These are phyloP conservation scores for Typhlomys cinereus DNA, from an alignment of 2,113 vertebrate species.

Conservation along the genomic window DNA sequence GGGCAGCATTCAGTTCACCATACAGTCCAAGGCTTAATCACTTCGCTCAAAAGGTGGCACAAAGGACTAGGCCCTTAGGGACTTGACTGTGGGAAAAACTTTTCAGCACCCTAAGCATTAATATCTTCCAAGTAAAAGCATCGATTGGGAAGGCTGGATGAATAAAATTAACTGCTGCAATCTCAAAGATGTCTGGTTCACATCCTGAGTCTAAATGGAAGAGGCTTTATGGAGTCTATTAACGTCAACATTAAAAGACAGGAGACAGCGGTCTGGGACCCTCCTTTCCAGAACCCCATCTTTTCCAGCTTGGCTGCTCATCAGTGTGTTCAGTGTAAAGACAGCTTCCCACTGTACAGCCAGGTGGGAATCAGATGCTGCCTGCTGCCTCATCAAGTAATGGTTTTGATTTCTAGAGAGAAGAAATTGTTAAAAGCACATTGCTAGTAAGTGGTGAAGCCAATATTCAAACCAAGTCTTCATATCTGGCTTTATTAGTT, in stretches of 20 bases:
- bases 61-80: background rate
- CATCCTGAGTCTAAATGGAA: slow-evolving; percentile 38
- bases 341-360: background rate
- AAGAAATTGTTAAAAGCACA: background rate
- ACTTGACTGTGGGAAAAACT: background rate
- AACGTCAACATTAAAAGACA: slow-evolving; percentile 34
- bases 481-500: background rate
- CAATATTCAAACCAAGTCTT: background rate
- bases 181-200: slow-evolving; percentile 44
- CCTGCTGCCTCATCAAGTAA: background rate
- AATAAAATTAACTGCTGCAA: slow-evolving; percentile 49
- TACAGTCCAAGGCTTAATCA: slow-evolving; percentile 9
- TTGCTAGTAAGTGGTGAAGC: background rate
- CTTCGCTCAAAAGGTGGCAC: slow-evolving; percentile 22
- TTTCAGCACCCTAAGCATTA: slow-evolving; percentile 44
- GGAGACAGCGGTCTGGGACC: background rate
- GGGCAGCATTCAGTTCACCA: background rate
- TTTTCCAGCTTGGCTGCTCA: background rate
- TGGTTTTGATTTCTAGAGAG: background rate
- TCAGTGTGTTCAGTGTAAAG: background rate
- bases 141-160: slow-evolving; percentile 55
- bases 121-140: slow-evolving; percentile 60
- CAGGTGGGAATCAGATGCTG: background rate
- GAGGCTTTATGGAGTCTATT: slow-evolving; percentile 49
- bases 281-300: background rate